Base-by-base conservation (phyloP, 2,888 invertebrate genomes). In the Micropterix aruncella region DNA sequence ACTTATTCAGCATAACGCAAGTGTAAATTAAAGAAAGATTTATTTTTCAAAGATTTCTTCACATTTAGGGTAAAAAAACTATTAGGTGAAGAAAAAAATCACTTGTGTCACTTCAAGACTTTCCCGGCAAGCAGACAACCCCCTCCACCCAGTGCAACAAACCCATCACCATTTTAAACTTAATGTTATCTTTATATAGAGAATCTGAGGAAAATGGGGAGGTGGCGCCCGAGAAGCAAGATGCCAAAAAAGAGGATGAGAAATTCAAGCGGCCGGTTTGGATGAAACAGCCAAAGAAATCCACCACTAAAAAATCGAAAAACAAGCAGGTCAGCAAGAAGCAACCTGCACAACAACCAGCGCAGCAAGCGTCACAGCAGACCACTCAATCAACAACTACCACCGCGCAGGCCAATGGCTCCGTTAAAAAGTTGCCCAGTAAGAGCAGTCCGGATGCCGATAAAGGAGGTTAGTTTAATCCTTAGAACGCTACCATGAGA, bases 211-310 rank as follows among this genome's bases (percentile, higher is more conserved):
- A 61, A 1, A 63, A 62, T 17, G 61, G 43, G 16, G 56, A 59
- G 39, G 52, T 51, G 42, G 48, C 43, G 2, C 54, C 51, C 2
- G 60, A 63, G 46, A 64, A 62, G 43, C 62, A 62, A 38, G 58
- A 56, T 60, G 69, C 58, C 58, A 73, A 60, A 18, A 61, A 58
- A 46, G 72, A 73, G 46, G 73, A 66, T 47, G 70, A 72, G 44
- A 60, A 67, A 46, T 70, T 67, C 38, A 87, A 87, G 56, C 77
- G 85, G 57, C 83, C 89, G 7, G 82, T 81, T 15, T 91, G 91
- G 91, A 76, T 87, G 56, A 90, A 82, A 55, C 80, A 81, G 60
- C 74, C 79, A 62, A 63, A 75, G 58, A 55, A 60, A 55, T 58
- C 62, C 2, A 66, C 72, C 4, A 73, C 74, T 48, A 81, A 80